Base-by-base conservation (phyloP, 2,888 invertebrate genomes). In the Aquatica leii region DNA sequence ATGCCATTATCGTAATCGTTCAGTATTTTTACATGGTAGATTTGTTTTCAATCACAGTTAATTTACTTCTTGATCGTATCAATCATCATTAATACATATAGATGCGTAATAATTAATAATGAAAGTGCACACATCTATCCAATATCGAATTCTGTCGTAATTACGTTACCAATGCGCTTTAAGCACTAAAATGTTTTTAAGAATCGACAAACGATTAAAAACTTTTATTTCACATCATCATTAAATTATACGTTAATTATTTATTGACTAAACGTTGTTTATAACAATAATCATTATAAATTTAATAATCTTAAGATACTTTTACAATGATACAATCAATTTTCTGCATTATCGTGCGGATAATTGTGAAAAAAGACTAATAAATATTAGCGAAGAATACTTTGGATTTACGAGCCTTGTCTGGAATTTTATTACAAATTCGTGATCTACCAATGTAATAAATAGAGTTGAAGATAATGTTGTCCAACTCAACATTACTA, bases 391-490 rank as follows among this genome's bases (percentile, higher is more conserved):
- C 56, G 21, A 53, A 34, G 21, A 43, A 55, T 61, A 51, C 56
- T 52, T 62, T 31, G 34, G 12, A 62, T 57, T 62, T 62, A 57
- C 57, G 62, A 53, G 51, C 55, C 43, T 62, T 37, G 61, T 61
- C 46, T 15, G 17, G 48, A 57, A 62, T 62, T 62, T 62, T 57
- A 62, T 62, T 62, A 48, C 62, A 15, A 49, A 54, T 59, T 63
- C 62, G 62, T 63, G 62, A 58, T 63, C 58, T 59, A 49, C 48
- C 48, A 48, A 48, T 59, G 37, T 40, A 57, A 58, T 53, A 54
- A 54, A 54, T 62, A 57, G 57, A 49, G 46, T 57, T 62, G 18
- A 34, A 53, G 37, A 48, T 48, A 56, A 62, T 48, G 52, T 57
- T 40, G 43, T 50, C 41, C 53, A 35, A 18, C 34, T n/a, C 18